Percentiles rank a stretch among this genome's conserved stretches.
Evolutionary conservation across 2,888 invertebrate genomes (phyloP).

Genomic region (Hololepta plana): DNA sequence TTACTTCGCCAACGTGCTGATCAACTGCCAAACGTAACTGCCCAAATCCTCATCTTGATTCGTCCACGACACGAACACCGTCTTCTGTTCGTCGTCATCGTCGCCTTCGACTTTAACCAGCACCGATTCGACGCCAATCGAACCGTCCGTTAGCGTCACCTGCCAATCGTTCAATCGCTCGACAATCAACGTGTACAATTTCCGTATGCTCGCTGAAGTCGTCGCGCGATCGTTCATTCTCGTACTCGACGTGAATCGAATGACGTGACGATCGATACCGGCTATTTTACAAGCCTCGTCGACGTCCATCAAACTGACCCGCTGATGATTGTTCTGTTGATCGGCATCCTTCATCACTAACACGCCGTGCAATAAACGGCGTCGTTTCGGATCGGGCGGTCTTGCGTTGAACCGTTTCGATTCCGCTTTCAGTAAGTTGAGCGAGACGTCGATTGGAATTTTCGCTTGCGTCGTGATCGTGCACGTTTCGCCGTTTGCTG

Average conservation of each 20-base stretch:
- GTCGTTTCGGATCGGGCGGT: slow-evolving; percentile 75
- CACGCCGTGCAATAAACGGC: slow-evolving; percentile 76
- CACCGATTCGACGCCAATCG: slow-evolving; percentile 79
- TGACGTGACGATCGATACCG: slow-evolving; percentile 33
- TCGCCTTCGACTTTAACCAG: slow-evolving; percentile 79
- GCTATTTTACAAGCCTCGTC: slow-evolving; percentile 80
- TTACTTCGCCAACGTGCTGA: slow-evolving; percentile 51
- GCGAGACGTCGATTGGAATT: slow-evolving; percentile 79
- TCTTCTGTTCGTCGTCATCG: slow-evolving; percentile 58
- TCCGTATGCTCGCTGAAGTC: slow-evolving; percentile 57
- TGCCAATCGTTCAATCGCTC: slow-evolving; percentile 63
- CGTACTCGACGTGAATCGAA: slow-evolving; percentile 67
- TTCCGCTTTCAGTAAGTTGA: slow-evolving; percentile 64
- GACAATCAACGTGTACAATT: slow-evolving; percentile 54
- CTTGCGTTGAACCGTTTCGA: slow-evolving; percentile 58
- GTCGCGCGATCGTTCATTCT: slow-evolving; percentile 66
- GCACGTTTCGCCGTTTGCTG: slow-evolving; percentile 96
- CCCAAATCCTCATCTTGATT: slow-evolving; percentile 93
- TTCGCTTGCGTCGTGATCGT: slow-evolving; percentile 70
- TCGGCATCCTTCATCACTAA: slow-evolving; percentile 75
- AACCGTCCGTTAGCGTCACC: slow-evolving; percentile 61
- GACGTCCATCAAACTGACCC: slow-evolving; percentile 73
- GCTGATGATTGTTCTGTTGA: too few relatives aligned
- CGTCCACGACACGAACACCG: slow-evolving; percentile 85
- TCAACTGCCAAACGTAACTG: slow-evolving; percentile 65